Percentiles rank a stretch among this genome's conserved stretches.
Conservation (phyloP, 2,113 vertebrate species). For the Trematomus loennbergii region DNA sequence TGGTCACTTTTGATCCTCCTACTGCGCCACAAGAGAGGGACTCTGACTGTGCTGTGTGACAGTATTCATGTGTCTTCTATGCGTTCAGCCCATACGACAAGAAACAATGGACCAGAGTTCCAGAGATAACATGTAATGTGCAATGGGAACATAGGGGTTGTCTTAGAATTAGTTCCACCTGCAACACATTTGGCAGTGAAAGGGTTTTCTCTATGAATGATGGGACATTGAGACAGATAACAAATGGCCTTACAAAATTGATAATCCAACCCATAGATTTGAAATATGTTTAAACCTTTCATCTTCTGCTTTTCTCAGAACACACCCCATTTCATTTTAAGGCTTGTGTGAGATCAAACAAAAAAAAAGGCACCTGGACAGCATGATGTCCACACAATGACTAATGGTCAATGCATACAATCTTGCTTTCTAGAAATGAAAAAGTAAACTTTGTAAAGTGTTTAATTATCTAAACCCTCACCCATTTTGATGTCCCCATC, state of each 20-base stretch:
- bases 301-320: not conserved
- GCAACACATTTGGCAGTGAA: constrained; percentile 4
- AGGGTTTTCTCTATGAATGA: constrained; percentile 2
- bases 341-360: not conserved
- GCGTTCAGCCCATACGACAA: not conserved
- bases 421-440: not conserved
- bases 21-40: constrained; percentile 29
- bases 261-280: not conserved
- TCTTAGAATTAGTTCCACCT: constrained; percentile 1
- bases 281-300: not conserved
- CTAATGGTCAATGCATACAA: not conserved
- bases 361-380: not conserved
- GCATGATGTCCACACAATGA: accelerated
- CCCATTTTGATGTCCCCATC: constrained; percentile 96
- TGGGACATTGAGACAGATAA: not conserved
- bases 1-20: constrained; percentile 18
- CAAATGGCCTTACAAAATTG: not conserved
- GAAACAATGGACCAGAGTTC: constrained; percentile 10
- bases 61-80: not conserved
- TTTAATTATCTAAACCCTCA: constrained; percentile 73
- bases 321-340: not conserved
- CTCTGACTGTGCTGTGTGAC: constrained; percentile 5
- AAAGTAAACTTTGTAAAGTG: not conserved
- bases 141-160: constrained; percentile 16
- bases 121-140: constrained; percentile 31